phyloP scores from a whole-genome alignment of 2,797 vertebrate species.

The Dallia pectoralis region DNA sequence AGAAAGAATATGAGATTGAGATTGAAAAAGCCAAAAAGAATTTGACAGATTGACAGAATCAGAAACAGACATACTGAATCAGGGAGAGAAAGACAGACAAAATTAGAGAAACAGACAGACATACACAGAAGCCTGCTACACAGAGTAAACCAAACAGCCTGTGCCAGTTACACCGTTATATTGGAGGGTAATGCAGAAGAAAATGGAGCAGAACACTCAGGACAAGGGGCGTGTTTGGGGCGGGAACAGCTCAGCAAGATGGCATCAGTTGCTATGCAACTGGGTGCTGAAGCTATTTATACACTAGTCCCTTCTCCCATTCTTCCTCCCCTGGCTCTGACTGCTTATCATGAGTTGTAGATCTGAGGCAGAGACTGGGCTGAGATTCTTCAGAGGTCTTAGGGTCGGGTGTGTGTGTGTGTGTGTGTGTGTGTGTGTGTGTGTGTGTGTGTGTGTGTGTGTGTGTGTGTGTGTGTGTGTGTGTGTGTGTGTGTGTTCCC shows the following conservation, averaged over 20 bases:
- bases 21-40: not conserved
- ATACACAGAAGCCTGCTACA: constrained; percentile 19
- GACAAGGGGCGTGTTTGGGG: constrained; percentile 81
- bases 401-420: not conserved
- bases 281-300: constrained; percentile 82
- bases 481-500: not conserved
- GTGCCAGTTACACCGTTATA: constrained; percentile 34
- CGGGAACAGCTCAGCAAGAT: constrained; percentile 78
- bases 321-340: constrained; percentile 72
- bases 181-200: constrained; percentile 67
- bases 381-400: not conserved
- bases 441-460: not conserved
- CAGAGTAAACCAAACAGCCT: too few relatives aligned
- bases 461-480: too few relatives aligned
- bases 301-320: constrained; percentile 70
- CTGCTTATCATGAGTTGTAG: constrained; percentile 57
- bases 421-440: too few relatives aligned
- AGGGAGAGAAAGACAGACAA: constrained; percentile 2
- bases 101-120: constrained; percentile 23
- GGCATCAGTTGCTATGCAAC: constrained; percentile 85
- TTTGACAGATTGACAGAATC: not conserved
- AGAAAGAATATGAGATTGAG: not conserved
- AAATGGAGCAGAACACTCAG: constrained; percentile 75
- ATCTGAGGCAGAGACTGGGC: constrained; percentile 9
- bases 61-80: not conserved